Evolutionary conservation across 1,140 invertebrate genomes (phyloP), one percentile per base, ranked within the genome.

Genomic region (Metaphire vulgaris): DNA sequence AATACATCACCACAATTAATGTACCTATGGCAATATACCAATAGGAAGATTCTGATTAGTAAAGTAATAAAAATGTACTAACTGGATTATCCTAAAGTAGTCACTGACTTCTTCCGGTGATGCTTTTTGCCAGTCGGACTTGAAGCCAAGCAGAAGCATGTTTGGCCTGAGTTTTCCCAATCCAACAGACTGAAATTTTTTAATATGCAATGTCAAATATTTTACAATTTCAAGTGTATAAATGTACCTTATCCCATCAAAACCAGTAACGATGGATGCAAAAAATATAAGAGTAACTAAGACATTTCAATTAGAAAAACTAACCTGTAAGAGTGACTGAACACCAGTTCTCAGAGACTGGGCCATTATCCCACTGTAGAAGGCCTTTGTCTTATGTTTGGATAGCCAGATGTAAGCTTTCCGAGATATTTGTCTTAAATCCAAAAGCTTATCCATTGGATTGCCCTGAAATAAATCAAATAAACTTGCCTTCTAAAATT

Each of bases 61-160:
- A n/a, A n/a, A n/a, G n/a, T n/a, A n/a, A n/a, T n/a, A n/a, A n/a
- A n/a, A n/a, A n/a, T n/a, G 14, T 72, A 69, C 93, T 90, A 89
- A 97, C 93, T 97, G 95, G 86, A 98, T 92, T 14, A 93, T 89
- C 82, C 93, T 92, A 80, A 97, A 94, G 84, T 98, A 98, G 83
- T 93, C 91, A 33, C 90, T 88, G 12, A 96, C 86, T 76, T 92
- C 90, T 56, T 78, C 76, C 26, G 79, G 81, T 79, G 72, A 65
- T 73, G 77, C 69, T 85, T 6, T 90, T 87, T 83, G 93, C 96
- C 96, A 98, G 84, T 97, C 90, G 77, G 90, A 89, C 85, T 97
- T 98, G 85, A 92, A 97, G 2, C 96, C 96, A 90, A 99, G 91
- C 79, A 99, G 87, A 29, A 98, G 85, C 33, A 97, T 94, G 84